A percentile compares a stretch with the other conserved stretches of the same genome.
Evolutionary conservation across 2,797 vertebrate species (phyloP).

Genomic region (Scolopax bukidnonensis): DNA sequence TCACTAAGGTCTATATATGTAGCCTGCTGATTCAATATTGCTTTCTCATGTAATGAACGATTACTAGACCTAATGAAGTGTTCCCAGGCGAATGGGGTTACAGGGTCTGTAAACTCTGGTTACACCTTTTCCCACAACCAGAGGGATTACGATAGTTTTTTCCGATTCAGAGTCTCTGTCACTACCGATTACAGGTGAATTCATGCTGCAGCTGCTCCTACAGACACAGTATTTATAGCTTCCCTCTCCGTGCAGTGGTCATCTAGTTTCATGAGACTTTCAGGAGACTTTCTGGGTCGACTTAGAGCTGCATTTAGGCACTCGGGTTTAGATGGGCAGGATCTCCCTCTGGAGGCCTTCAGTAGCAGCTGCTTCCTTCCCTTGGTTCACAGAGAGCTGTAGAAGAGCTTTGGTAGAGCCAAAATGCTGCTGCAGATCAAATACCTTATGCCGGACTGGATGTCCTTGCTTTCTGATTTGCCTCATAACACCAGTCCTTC

Average conservation of each 20-base stretch:
- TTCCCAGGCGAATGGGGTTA: neutral
- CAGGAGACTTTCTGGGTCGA: neutral
- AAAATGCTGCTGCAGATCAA: neutral
- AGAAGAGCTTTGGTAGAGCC: neutral
- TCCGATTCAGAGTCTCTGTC: neutral
- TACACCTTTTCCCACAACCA: neutral
- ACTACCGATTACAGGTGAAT: neutral
- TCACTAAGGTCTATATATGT: neutral
- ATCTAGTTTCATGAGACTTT: neutral
- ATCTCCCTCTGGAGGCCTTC: constrained; percentile 51
- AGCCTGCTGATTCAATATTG: neutral
- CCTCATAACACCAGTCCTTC: neutral
- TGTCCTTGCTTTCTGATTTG: neutral
- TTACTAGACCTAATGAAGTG: neutral
- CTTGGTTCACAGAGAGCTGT: neutral
- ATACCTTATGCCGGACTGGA: fast-evolving
- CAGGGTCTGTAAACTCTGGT: neutral
- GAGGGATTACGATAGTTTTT: neutral
- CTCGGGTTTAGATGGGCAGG: neutral
- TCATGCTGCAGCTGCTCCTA: neutral
- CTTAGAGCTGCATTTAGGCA: neutral
- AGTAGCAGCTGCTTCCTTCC: neutral
- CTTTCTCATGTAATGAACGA: neutral
- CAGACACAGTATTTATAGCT: neutral
- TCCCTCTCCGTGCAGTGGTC: neutral